Base-by-base conservation (phyloP, 2,888 invertebrate genomes). In the Kuschelorhynchus macadamiae region DNA sequence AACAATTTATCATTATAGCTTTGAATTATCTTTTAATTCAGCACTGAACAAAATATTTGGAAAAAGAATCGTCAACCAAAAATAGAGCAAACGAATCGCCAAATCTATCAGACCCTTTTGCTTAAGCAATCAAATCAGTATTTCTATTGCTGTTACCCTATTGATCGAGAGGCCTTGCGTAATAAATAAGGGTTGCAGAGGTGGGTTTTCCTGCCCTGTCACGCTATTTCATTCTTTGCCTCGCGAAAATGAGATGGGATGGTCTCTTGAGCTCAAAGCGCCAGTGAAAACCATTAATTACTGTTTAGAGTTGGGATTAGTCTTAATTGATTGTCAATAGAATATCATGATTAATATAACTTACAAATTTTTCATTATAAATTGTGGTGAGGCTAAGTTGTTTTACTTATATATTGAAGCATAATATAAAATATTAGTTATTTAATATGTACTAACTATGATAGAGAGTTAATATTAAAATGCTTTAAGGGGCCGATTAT, bases 171-270 rank as follows among this genome's bases (percentile, higher is more conserved):
- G 44, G 25, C 33, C 67, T 59, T 25, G 21, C n/a, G 67, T 60
- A 64, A 71, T 72, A 72, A 72, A 72, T 70, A 67, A 69, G 70
- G 70, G 69, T 46, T 59, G 63, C 62, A 63, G 72, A 69, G 68
- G 72, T 65, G 69, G 62, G 59, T 62, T 64, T 59, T 69, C 64
- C 68, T 49, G 49, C 52, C 66, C 63, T 56, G 61, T 64, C 50
- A 60, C 56, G 71, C 59, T 66, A 68, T 72, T 71, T 71, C 52
- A 71, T 69, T 71, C 62, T 61, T 55, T 53, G 41, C 49, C 36
- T 42, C 36, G 41, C 36, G 36, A 46, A 67, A 61, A 67, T 50
- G 67, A 67, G 56, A 55, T 41, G 62, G 67, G 67, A 62, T 32
- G 67, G 64, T 57, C 57, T 57, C 64, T 65, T 63, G 47, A 57